phyloP scores from a whole-genome alignment of 2,113 vertebrate genomes.

The Lasiurus cinereus region DNA sequence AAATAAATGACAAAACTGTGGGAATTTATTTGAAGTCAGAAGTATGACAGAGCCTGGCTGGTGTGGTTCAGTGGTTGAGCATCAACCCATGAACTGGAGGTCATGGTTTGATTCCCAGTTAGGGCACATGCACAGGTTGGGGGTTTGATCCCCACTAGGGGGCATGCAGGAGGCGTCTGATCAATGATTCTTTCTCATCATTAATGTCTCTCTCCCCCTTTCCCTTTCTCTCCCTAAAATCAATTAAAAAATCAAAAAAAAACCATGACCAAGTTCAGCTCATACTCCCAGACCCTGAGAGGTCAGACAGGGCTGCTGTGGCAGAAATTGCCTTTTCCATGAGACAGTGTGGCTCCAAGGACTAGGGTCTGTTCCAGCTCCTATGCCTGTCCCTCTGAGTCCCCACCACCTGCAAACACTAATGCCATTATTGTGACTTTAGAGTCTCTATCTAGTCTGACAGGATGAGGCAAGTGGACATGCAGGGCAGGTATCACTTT shows the following conservation, averaged over 20 bases:
- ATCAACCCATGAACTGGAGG: too few species aligned
- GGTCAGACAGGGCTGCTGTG: not conserved
- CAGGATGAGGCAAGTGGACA: not conserved
- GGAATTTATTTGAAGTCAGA: not conserved
- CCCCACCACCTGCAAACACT: not conserved
- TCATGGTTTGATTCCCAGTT: too few species aligned
- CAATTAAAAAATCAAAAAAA: too few species aligned
- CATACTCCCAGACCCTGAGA: not conserved
- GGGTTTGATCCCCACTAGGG: too few species aligned
- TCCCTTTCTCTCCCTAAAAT: too few species aligned
- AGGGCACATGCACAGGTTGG: too few species aligned
- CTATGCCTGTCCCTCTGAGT: not conserved
- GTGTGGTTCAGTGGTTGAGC: too few species aligned
- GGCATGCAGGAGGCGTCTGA: too few species aligned
- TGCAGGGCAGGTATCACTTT: not conserved
- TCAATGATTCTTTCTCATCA: too few species aligned
- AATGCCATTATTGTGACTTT: not conserved
- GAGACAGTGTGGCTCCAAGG: not conserved
- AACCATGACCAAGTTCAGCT: not conserved
- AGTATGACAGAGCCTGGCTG: not conserved
- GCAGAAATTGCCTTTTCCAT: not conserved
- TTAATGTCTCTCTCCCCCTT: too few species aligned
- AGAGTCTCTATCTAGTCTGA: not conserved
- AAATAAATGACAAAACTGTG: not conserved
- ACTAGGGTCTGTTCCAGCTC: not conserved